These are phyloP conservation scores for Cacatua alba DNA, from an alignment of 2,113 vertebrate species.

Conservation along the genomic window DNA sequence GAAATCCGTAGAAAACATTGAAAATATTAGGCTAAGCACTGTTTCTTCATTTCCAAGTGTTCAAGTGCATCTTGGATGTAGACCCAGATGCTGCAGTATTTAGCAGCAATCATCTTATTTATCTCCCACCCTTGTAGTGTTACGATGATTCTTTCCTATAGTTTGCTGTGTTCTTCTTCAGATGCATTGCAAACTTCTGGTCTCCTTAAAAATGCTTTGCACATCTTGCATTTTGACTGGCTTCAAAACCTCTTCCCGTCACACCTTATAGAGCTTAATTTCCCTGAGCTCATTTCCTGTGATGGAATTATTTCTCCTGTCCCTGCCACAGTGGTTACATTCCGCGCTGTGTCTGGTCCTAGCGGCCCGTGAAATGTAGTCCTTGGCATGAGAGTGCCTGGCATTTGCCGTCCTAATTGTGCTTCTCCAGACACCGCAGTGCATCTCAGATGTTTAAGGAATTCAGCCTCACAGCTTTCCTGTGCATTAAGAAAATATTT, in stretches of 20 bases:
- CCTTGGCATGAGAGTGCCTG: background rate
- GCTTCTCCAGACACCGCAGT: background rate
- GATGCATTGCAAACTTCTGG: background rate
- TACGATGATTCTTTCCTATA: background rate
- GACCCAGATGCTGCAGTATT: background rate
- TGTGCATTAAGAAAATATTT: background rate
- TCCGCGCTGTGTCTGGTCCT: accelerated
- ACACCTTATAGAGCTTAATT: background rate
- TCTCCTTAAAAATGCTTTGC: background rate
- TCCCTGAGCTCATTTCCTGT: background rate
- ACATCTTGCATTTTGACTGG: background rate
- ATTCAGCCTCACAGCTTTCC: background rate
- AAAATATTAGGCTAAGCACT: background rate
- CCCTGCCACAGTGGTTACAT: background rate
- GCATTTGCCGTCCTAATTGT: background rate
- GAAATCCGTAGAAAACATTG: background rate
- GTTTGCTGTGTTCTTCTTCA: background rate
- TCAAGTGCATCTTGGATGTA: background rate
- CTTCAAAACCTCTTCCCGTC: background rate
- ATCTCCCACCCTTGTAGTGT: background rate
- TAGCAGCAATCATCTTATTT: background rate
- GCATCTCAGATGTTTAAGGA: background rate
- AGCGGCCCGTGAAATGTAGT: background rate
- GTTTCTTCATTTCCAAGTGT: background rate
- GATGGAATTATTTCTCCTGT: background rate